Evolutionary conservation across 2,888 invertebrate genomes (phyloP).

Genomic region (Phymatocera aterrima): DNA sequence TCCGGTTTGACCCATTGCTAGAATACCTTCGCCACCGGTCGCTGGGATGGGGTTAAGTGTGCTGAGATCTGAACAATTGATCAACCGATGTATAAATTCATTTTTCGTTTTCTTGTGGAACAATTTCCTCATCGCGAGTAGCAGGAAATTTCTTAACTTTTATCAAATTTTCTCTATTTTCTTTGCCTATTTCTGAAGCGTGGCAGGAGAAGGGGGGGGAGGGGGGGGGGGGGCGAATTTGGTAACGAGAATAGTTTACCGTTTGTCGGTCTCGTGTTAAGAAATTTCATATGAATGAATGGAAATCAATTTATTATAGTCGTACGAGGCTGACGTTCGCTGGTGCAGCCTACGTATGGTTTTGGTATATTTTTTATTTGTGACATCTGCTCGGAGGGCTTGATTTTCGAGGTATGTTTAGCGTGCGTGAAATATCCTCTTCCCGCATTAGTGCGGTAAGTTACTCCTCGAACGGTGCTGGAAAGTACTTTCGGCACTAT

Average conservation of each 20-base stretch:
- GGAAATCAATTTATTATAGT: constrained; percentile 32
- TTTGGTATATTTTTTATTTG: background rate
- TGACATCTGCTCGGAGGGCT: background rate
- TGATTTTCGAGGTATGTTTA: too few relatives aligned
- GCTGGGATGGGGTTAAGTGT: too few relatives aligned
- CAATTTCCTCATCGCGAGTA: background rate
- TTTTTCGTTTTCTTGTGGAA: background rate
- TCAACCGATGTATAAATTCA: background rate
- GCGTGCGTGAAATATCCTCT: too few relatives aligned
- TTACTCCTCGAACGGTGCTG: too few relatives aligned
- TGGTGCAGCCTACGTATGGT: too few relatives aligned
- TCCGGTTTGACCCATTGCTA: constrained; percentile 30
- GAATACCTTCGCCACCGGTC: constrained; percentile 12
- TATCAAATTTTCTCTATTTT: background rate
- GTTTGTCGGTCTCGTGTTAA: background rate
- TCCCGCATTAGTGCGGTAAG: too few relatives aligned
- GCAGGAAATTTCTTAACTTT: background rate
- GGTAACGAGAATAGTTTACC: background rate
- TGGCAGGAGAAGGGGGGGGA: too few relatives aligned
- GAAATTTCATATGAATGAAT: constrained; percentile 25
- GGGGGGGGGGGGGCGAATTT: too few relatives aligned
- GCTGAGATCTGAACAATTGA: constrained; percentile 19
- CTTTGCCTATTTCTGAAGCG: background rate
- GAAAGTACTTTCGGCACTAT: too few relatives aligned
- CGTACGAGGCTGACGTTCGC: constrained; percentile 8